Percentiles rank a stretch among this genome's conserved stretches.
Evolutionary conservation across 2,113 vertebrate genomes (phyloP).

Genomic region (Burhinus bistriatus): DNA sequence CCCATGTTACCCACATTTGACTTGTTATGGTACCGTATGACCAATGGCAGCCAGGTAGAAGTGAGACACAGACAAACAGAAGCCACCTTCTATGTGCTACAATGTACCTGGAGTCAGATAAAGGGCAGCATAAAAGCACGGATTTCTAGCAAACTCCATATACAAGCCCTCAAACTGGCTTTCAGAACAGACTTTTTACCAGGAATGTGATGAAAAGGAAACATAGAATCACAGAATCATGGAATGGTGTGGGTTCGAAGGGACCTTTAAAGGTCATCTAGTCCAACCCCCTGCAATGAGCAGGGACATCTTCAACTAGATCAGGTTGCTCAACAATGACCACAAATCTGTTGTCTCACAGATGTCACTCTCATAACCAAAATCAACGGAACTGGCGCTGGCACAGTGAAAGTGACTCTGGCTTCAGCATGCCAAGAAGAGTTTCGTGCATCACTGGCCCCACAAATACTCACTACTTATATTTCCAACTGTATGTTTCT

Average conservation of each 20-base stretch:
- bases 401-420: background rate
- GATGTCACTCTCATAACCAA: background rate
- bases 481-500: background rate
- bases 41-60: background rate
- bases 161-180: background rate
- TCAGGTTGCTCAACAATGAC: background rate
- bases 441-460: background rate
- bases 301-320: background rate
- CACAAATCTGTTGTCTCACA: background rate
- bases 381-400: background rate
- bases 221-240: background rate
- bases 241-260: background rate
- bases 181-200: background rate
- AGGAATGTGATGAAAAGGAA: background rate
- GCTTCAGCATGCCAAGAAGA: background rate
- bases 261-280: background rate
- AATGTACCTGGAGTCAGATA: background rate
- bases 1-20: background rate
- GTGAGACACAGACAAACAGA: background rate
- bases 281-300: background rate
- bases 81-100: background rate
- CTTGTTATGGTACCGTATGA: rapidly evolving
- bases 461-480: background rate
- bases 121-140: background rate
- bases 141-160: background rate